Base-by-base conservation (phyloP, 2,888 invertebrate genomes). In the Nematopogon swammerdamellus region DNA sequence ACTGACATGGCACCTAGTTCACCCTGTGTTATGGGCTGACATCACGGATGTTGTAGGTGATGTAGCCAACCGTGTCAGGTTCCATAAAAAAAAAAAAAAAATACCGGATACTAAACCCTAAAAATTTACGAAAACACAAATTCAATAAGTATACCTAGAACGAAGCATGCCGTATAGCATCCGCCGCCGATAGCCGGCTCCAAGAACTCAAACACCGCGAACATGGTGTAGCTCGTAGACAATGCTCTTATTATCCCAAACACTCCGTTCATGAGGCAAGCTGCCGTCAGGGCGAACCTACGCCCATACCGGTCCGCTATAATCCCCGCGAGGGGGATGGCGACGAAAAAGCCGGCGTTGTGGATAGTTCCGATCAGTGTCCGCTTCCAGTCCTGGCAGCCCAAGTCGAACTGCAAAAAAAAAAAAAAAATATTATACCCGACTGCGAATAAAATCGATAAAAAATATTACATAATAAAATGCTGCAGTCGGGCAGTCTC, bases 291-390 rank as follows among this genome's bases (percentile, higher is more conserved):
- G 2, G 86, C 81, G 30, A 81, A 79, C 19, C 83, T 75, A 18
- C 89, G 80, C 1, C 89, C 89, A 61, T 80, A 90, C 84, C 75
- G 82, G 70, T 91, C 91, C 1, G 91, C 89, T 48, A 90, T 68
- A 16, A 85, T 72, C 2, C 91, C 91, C 1, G 87, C 84, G 11
- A 89, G 69, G 0, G 88, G 87, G 46, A 89, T 82, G 17, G 89
- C 87, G 55, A 89, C 67, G 65, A 90, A 87, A 67, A 88, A 88
- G 14, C 89, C 90, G 18, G 87, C 72, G 60, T 87, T 89, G 64
- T 89, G 88, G 14, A 89, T 79, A 1, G 90, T 89, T 1, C 91
- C 91, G 3, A 90, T 85, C 47, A 91, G 62, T 0, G 89, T 83
- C 6, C 89, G 71, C 70, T 87, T 89, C 90, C 90, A 91, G 57